Conservation (phyloP, 2,113 vertebrate species). For the Apistogramma diplotaenia region DNA sequence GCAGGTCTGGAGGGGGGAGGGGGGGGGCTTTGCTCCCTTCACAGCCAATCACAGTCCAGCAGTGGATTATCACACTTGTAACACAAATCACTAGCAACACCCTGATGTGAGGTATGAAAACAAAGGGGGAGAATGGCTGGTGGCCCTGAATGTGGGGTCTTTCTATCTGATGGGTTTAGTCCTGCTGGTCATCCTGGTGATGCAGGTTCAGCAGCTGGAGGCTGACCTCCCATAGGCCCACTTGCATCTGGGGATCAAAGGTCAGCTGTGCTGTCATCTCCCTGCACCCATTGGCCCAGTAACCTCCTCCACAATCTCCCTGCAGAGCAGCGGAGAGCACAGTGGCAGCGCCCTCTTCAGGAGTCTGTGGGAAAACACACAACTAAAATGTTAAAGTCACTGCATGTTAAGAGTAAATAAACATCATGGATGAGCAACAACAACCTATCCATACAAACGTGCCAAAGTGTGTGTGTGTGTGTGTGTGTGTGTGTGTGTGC, state of each 20-base stretch:
- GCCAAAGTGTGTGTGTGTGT: not conserved
- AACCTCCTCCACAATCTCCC: slow-evolving; percentile 58
- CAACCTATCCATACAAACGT: slow-evolving; percentile 14
- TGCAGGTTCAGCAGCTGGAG: slow-evolving; percentile 55
- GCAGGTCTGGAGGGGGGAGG: slow-evolving; percentile 2
- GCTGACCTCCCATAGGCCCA: slow-evolving; percentile 65
- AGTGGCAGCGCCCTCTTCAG: slow-evolving; percentile 64
- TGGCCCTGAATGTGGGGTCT: slow-evolving; percentile 11
- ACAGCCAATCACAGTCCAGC: slow-evolving; percentile 43
- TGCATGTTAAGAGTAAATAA: not conserved
- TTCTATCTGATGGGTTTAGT: slow-evolving; percentile 18
- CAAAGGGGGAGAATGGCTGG: not conserved
- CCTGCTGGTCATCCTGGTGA: slow-evolving; percentile 27
- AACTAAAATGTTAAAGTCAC: not conserved
- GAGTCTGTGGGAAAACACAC: slow-evolving; percentile 51
- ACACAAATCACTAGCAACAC: slow-evolving; percentile 8
- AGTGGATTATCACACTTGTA: slow-evolving; percentile 27
- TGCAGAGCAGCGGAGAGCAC: slow-evolving; percentile 57
- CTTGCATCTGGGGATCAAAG: slow-evolving; percentile 60
- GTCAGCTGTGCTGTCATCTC: slow-evolving; percentile 48
- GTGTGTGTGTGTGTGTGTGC: not conserved
- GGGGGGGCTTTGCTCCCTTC: not conserved
- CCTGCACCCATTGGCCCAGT: slow-evolving; percentile 58
- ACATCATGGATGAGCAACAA: slow-evolving; percentile 34
- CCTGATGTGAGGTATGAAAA: slow-evolving; percentile 12